Evolutionary conservation across 2,888 invertebrate genomes (phyloP).

Genomic region (Poecilobothrus nobilitatus): DNA sequence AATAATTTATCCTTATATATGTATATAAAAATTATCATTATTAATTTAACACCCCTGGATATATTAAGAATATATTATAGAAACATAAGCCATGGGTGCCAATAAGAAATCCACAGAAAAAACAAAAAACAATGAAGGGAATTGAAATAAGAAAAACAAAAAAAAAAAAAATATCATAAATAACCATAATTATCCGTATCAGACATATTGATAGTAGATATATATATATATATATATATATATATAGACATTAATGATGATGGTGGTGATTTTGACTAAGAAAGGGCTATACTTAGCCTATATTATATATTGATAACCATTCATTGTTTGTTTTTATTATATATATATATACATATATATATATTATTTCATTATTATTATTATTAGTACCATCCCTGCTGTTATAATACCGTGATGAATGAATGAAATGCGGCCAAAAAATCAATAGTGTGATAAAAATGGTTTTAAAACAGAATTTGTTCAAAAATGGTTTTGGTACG

Average conservation of each 20-base stretch:
- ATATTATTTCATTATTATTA: background rate
- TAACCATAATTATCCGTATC: constrained; percentile 1
- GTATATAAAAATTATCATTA: background rate
- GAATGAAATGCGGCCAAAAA: background rate
- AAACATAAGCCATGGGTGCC: background rate
- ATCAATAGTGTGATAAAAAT: background rate
- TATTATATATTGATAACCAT: too few relatives aligned
- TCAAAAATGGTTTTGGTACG: background rate
- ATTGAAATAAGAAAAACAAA: background rate
- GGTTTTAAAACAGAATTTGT: too few relatives aligned
- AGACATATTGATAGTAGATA: background rate
- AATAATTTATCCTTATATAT: background rate
- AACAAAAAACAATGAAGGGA: background rate
- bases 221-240: too few relatives aligned
- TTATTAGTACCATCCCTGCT: background rate
- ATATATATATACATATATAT: background rate
- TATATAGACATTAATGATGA: too few relatives aligned
- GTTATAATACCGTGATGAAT: constrained; percentile 1
- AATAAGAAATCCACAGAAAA: background rate
- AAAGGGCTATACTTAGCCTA: background rate
- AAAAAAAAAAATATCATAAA: background rate
- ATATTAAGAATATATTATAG: background rate
- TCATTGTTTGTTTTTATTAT: background rate
- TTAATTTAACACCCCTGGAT: background rate
- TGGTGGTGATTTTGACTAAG: too few relatives aligned